Conservation (phyloP, 2,888 invertebrate genomes). For the Augiades crinisus region DNA sequence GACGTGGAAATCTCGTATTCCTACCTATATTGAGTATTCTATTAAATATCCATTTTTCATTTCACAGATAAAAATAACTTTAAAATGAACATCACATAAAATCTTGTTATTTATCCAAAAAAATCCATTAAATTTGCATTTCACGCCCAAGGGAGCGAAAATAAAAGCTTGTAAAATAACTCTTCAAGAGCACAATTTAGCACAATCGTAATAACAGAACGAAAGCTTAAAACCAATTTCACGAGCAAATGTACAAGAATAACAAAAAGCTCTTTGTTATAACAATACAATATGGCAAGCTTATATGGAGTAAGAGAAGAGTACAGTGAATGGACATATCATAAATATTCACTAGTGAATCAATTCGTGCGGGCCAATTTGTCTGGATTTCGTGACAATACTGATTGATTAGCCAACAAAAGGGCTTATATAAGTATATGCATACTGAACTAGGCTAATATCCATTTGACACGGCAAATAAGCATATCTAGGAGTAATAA, state of each 20-base stretch:
- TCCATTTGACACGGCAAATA: too few relatives aligned
- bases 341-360: slow-evolving; percentile 11
- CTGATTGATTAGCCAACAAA: slow-evolving; percentile 2
- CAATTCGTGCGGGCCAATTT: slow-evolving; percentile 5
- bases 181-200: not conserved
- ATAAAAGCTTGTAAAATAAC: not conserved
- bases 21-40: too few relatives aligned
- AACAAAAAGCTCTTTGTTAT: not conserved
- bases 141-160: not conserved
- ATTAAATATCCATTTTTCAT: too few relatives aligned
- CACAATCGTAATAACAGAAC: not conserved
- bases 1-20: too few relatives aligned
- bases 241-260: not conserved
- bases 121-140: not conserved
- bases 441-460: too few relatives aligned
- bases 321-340: not conserved
- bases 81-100: too few relatives aligned
- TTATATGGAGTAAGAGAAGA: not conserved
- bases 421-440: not conserved
- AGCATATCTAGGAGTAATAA: too few relatives aligned
- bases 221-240: not conserved
- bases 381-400: slow-evolving; percentile 3
- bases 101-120: not conserved
- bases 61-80: too few relatives aligned
- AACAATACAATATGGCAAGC: not conserved